A percentile compares a stretch with the other conserved stretches of the same genome.
Conservation (phyloP, 2,888 invertebrate species). For the Lithophane ornitopus region DNA sequence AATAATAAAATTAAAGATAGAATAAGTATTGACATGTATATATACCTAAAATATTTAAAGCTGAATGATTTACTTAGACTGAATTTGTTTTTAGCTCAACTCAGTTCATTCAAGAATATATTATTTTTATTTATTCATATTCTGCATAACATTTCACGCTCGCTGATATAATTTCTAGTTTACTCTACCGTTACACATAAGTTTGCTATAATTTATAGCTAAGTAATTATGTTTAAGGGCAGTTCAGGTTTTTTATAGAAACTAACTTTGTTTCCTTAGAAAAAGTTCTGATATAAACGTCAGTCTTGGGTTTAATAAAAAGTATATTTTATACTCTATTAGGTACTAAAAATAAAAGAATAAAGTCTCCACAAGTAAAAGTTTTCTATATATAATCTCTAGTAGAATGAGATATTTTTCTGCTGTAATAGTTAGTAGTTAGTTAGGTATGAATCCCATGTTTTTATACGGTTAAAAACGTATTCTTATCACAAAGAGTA, state of each 20-base stretch:
- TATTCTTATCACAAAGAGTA: neutral
- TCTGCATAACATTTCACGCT: constrained; percentile 18
- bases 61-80: neutral
- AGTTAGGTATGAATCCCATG: neutral
- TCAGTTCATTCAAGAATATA: neutral
- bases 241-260: neutral
- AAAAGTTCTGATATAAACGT: constrained; percentile 32
- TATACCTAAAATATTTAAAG: neutral
- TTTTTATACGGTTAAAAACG: neutral
- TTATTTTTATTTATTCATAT: constrained; percentile 44
- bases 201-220: constrained; percentile 10
- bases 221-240: neutral
- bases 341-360: constrained; percentile 4
- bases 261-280: constrained; percentile 12
- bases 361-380: neutral
- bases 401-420: neutral
- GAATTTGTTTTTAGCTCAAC: neutral
- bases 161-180: constrained; percentile 19
- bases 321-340: neutral
- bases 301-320: constrained; percentile 17
- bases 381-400: neutral
- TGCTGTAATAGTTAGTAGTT: no score
- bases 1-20: neutral
- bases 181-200: constrained; percentile 1
- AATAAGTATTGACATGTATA: neutral